These are phyloP conservation scores for Phymanthus crucifer DNA, from an alignment of 92 coral and sea anemone genomes.

Conservation along the genomic window DNA sequence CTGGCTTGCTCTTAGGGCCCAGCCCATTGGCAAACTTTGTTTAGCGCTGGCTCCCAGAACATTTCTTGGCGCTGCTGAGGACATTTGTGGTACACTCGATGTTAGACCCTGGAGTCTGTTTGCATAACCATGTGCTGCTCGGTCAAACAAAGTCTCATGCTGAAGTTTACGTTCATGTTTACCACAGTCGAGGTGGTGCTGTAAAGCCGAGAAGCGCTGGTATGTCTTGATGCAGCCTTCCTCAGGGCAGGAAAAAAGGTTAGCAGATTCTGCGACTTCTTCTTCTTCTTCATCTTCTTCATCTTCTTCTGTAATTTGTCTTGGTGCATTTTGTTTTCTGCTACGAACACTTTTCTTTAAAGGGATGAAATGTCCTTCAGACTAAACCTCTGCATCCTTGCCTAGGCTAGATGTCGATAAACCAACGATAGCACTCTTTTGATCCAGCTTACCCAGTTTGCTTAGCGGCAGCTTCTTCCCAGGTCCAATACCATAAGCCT, in stretches of 20 bases:
- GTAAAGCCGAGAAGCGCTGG: slow-evolving; percentile 61
- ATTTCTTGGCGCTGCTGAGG: neutral
- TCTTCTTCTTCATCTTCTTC: too few relatives aligned
- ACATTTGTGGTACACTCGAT: slow-evolving; percentile 21
- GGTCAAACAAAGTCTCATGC: slow-evolving; percentile 65
- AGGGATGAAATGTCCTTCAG: slow-evolving; percentile 8
- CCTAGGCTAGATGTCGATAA: neutral
- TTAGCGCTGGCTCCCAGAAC: slow-evolving; percentile 3
- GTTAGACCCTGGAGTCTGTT: slow-evolving; percentile 47
- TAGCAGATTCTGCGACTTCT: neutral
- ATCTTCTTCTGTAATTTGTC: neutral
- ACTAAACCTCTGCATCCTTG: neutral
- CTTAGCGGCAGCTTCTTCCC: slow-evolving; percentile 57
- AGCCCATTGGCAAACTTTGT: slow-evolving; percentile 40
- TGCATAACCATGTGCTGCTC: slow-evolving; percentile 58
- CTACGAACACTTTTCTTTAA: slow-evolving; percentile 12
- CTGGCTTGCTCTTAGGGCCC: slow-evolving; percentile 42
- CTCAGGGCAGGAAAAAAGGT: slow-evolving; percentile 62
- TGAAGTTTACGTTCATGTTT: slow-evolving; percentile 60
- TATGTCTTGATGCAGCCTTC: slow-evolving; percentile 62
- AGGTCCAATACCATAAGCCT: slow-evolving; percentile 53
- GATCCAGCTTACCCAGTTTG: slow-evolving; percentile 30
- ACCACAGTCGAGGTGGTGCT: slow-evolving; percentile 60
- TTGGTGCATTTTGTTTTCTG: neutral
- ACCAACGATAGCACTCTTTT: neutral